These are phyloP conservation scores for Troides aeacus DNA, from an alignment of 2,888 invertebrate species.

Conservation along the genomic window DNA sequence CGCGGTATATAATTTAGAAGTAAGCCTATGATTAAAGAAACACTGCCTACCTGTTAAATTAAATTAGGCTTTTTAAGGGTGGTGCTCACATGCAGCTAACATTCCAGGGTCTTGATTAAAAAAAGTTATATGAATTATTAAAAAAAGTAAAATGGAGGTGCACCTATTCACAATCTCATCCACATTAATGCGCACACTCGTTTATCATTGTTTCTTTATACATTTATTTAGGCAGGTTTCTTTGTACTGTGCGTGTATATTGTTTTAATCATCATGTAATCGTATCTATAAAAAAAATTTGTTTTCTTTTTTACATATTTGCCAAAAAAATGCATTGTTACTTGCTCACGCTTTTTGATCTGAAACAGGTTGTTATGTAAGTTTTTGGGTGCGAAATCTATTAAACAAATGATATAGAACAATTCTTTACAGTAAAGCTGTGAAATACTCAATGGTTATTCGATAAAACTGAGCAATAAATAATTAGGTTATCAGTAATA, in stretches of 20 bases:
- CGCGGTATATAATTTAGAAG: constrained; percentile 72
- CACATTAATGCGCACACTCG: constrained; percentile 66
- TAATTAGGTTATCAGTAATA: constrained; percentile 1
- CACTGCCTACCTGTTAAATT: constrained; percentile 79
- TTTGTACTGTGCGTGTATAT: too few species aligned
- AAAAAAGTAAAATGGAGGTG: constrained; percentile 54
- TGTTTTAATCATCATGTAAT: too few species aligned
- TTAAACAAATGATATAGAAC: neutral
- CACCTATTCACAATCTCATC: constrained; percentile 68
- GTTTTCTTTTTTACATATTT: too few species aligned
- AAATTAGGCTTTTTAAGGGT: constrained; percentile 78
- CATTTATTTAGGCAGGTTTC: neutral
- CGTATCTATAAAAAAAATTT: too few species aligned
- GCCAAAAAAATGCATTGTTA: too few species aligned
- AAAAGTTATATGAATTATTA: constrained; percentile 16
- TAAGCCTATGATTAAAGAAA: constrained; percentile 76
- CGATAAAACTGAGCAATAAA: constrained; percentile 12
- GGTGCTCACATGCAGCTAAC: constrained; percentile 50
- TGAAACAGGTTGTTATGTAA: too few species aligned
- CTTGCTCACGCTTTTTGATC: too few species aligned
- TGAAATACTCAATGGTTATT: neutral
- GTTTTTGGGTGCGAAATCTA: neutral
- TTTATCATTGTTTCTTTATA: constrained; percentile 60
- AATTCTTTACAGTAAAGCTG: neutral
- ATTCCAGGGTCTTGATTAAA: constrained; percentile 60